A percentile compares a stretch with the other conserved stretches of the same genome.
These are phyloP conservation scores for Pteronura brasiliensis DNA, from an alignment of 2,113 vertebrate genomes.

Conservation along the genomic window DNA sequence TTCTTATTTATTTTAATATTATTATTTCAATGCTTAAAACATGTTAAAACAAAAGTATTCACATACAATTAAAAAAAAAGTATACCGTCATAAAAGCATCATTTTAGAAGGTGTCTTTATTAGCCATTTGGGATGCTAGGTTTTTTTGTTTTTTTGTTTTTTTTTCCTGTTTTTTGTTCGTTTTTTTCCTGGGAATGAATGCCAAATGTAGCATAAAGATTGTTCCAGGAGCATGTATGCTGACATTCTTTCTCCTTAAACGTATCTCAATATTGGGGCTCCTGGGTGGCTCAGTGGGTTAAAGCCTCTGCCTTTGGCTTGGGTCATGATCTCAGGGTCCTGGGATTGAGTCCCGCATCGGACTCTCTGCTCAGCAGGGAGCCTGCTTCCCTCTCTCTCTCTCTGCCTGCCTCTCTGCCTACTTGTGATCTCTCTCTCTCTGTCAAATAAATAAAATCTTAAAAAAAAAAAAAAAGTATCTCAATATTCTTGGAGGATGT, in stretches of 20 bases:
- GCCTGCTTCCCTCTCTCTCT: too few species aligned
- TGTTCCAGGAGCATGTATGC: not conserved
- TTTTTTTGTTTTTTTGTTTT: too few species aligned
- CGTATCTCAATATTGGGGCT: not conserved
- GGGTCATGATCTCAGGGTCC: too few species aligned
- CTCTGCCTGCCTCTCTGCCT: too few species aligned
- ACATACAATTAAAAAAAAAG: not conserved
- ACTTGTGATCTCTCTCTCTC: too few species aligned
- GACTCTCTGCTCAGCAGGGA: too few species aligned
- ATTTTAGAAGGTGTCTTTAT: not conserved
- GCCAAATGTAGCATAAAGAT: not conserved
- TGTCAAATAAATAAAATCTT: too few species aligned
- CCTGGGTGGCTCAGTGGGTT: too few species aligned
- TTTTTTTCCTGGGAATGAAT: not conserved
- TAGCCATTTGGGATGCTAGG: not conserved
- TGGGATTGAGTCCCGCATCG: too few species aligned
- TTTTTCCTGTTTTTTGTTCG: not conserved
- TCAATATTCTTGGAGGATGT: not conserved
- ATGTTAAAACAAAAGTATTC: not conserved
- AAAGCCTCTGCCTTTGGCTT: too few species aligned
- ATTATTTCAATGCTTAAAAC: constrained; percentile 15
- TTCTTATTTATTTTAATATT: not conserved
- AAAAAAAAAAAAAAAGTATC: too few species aligned
- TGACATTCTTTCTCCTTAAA: not conserved
- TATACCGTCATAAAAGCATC: not conserved